Percentiles rank a stretch among this genome's conserved stretches.
Conservation (phyloP, 2,888 invertebrate genomes). For the Aphodius sticticus region DNA sequence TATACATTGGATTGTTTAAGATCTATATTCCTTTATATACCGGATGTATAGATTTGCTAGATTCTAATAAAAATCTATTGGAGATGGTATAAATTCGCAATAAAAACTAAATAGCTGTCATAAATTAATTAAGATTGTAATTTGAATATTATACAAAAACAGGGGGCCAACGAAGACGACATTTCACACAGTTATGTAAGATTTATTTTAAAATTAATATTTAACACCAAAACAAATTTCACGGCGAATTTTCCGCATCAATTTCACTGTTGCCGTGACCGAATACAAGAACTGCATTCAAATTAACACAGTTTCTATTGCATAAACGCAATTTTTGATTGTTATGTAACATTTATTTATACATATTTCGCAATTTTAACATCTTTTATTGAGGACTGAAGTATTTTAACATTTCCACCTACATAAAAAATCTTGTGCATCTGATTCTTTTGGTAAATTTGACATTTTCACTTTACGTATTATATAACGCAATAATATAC, state of each 20-base stretch:
- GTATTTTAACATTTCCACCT: background rate
- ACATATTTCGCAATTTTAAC: background rate
- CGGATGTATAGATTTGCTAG: background rate
- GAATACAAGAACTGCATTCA: background rate
- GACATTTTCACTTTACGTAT: background rate
- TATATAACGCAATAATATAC: background rate
- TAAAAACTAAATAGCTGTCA: slow-evolving; percentile 4
- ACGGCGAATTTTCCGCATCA: background rate
- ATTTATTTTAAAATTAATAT: background rate
- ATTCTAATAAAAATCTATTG: background rate
- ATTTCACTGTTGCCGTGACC: background rate
- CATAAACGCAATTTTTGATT: background rate
- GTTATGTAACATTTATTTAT: no score
- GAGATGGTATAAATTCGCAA: background rate
- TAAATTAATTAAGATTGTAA: background rate
- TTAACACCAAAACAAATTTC: background rate
- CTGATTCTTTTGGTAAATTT: background rate
- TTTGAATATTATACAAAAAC: background rate
- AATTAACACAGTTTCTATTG: no score
- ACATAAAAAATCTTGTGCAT: background rate
- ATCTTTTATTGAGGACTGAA: background rate
- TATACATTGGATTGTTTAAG: no score
- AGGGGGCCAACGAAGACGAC: background rate
- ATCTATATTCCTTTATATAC: background rate
- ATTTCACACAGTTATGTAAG: slow-evolving; percentile 4